Evolutionary conservation across 2,888 invertebrate species (phyloP), one percentile per base, ranked within the genome.

Genomic region (Dysmachus trigonus): DNA sequence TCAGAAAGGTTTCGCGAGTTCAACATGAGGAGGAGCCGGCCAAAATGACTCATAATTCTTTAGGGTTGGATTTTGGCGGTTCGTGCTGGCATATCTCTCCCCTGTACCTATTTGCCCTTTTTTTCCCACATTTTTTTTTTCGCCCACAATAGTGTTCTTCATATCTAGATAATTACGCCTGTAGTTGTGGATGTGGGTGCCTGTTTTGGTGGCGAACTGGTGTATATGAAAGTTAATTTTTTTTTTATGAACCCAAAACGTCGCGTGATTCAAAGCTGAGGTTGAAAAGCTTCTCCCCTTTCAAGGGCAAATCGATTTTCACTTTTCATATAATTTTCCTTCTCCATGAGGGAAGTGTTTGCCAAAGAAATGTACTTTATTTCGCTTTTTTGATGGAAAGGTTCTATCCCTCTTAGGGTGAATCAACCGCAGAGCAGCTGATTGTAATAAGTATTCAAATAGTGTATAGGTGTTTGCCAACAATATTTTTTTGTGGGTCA

Each of bases 241-340:
- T 18, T 27, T 62, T 62, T 33, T 74, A 33, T 74, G 13, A 18
- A 74, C 74, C 33, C 18, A 74, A 35, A 74, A 18, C 62, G 62
- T 74, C 35, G 74, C 74, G 74, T 74, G 74, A 35, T 35, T 33
- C 74, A 22, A 27, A 74, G 35, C 33, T 74, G 74, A 74, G 74
- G 74, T 74, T 33, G 35, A 74, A 74, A 74, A n/a, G 33, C 27
- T 31, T 74, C 27, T 27, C 27, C 74, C 74, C 33, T 74, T 74
- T 74, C 74, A 74, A 74, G 74, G 74, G 35, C 74, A 35, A 74
- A 74, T 74, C 74, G 74, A 74, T 74, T 74, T 74, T 74, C 35
- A 33, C 35, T 74, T 74, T 74, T 33, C 62, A 22, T 62, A 47
- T 47, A 62, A 62, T 62, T 62, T 27, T 2, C 22, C 27, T 62